phyloP scores from a whole-genome alignment of 1,140 invertebrate genomes.

The Calliphora vicina region DNA sequence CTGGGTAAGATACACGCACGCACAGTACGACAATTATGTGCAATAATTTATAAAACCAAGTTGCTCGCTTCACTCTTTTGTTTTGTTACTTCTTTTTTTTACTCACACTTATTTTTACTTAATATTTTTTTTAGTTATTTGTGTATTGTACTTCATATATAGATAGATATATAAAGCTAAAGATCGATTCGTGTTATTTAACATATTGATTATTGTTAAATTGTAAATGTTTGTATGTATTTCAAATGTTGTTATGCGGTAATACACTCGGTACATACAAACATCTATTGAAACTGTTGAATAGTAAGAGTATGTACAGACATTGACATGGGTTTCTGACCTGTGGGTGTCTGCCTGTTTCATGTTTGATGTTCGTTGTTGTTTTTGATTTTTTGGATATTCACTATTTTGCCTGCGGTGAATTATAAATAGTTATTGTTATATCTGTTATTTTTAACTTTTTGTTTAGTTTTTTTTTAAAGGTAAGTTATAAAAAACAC shows the following conservation, averaged over 20 bases:
- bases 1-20: too few species aligned
- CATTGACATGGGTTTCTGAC: constrained; percentile 19
- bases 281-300: neutral
- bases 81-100: constrained; percentile 3
- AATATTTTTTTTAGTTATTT: neutral
- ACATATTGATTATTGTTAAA: neutral
- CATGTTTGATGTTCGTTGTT: neutral
- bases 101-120: neutral
- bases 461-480: neutral
- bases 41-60: constrained; percentile 9
- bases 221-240: neutral
- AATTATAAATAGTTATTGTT: constrained; percentile 14
- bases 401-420: neutral
- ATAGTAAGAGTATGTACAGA: neutral
- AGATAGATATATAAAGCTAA: too few species aligned
- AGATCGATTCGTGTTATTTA: neutral
- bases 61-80: constrained; percentile 39
- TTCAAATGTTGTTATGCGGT: neutral
- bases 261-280: neutral
- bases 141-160: neutral
- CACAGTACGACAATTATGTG: neutral
- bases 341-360: constrained; percentile 12
- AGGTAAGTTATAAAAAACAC: neutral
- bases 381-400: neutral
- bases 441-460: neutral